Base-by-base conservation (phyloP, 2,797 vertebrate genomes). In the Sibirionetta formosa region DNA sequence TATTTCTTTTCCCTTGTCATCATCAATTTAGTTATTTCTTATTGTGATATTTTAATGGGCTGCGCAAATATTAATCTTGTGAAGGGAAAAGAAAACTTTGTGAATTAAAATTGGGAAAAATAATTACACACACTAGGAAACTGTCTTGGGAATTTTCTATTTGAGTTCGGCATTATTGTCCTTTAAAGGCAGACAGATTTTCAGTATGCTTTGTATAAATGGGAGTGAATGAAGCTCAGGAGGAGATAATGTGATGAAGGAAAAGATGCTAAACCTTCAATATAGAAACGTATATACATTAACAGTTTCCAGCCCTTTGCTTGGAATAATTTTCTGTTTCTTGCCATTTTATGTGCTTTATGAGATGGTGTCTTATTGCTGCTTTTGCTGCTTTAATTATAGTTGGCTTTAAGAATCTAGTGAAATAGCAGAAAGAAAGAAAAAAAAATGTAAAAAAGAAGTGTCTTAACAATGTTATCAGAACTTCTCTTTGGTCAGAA, bases 151-250 rank as follows among this genome's bases (percentile, higher is more conserved):
- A 78, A 75, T 91, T 90, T 80, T 11, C 40, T 78, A 12, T 71
- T 80, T 83, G 40, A 83, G 31, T 78, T 71, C 48, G 68, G 12
- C 36, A 29, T 88, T 88, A 26, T 75, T 91, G 64, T 78, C 44
- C 48, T 83, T 91, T 90, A 72, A 82, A 80, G 44, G 23, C 68
- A 96, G 35, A 91, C 16, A 63, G 35, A 50, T 75, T 88, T 94
- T 50, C 61, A 68, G 19, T 71, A 14, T 80, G 31, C 17, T 83
- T 83, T 58, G 36, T 61, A 19, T 75, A 82, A 73, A 56, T 51
- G 15, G 33, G 19, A 85, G 9, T 90, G 57, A 61, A 46, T 78
- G 27, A 75, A 81, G 48, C 40, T 68, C 17, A 22, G 65, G 38
- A 82, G 40, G 46, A 68, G 44, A 68, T 75, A 35, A 35, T 56